Evolutionary conservation across 2,888 invertebrate genomes (phyloP).

Genomic region (Thymelicus lineola): DNA sequence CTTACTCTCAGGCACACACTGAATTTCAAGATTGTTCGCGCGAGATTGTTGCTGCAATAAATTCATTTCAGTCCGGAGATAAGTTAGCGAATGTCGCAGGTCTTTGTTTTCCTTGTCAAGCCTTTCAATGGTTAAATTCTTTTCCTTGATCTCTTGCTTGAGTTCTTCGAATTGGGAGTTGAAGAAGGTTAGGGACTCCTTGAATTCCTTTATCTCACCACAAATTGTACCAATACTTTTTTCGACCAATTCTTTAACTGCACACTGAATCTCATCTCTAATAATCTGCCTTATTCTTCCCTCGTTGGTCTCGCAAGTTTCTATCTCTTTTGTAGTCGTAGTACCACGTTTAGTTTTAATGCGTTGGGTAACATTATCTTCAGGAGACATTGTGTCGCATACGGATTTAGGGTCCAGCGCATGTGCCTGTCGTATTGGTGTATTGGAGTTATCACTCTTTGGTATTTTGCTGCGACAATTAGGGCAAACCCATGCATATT

Average conservation of each 20-base stretch:
- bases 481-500: constrained; percentile 5
- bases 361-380: not conserved
- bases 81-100: constrained; percentile 24
- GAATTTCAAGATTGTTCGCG: constrained; percentile 34
- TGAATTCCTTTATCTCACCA: constrained; percentile 9
- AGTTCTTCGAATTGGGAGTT: constrained; percentile 8
- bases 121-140: constrained; percentile 2
- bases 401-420: not conserved
- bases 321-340: constrained; percentile 1
- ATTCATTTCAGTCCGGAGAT: constrained; percentile 30
- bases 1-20: constrained; percentile 32
- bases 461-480: constrained; percentile 8
- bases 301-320: not conserved
- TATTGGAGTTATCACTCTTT: constrained; percentile 4
- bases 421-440: constrained; percentile 3
- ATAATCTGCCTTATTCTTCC: constrained; percentile 4
- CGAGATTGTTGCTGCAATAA: constrained; percentile 20
- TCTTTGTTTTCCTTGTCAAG: constrained; percentile 19
- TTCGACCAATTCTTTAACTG: constrained; percentile 2
- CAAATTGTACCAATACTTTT: not conserved
- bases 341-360: not conserved
- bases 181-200: constrained; percentile 9
- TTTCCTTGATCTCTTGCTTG: constrained; percentile 7
- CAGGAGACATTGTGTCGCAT: not conserved
- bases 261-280: not conserved